Evolutionary conservation across 2,888 invertebrate species (phyloP).

Genomic region (Drosophila mercatorum): DNA sequence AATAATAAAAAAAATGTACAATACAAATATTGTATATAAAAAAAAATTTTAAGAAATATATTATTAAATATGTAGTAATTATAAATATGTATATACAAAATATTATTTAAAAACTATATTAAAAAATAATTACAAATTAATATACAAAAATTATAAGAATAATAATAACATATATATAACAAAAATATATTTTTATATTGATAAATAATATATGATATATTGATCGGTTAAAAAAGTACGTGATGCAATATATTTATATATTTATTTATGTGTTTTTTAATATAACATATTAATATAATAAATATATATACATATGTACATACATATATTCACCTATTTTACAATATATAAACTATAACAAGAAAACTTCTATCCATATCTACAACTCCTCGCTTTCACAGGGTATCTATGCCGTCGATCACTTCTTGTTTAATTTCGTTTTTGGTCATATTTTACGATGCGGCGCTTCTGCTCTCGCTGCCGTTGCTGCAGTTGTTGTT

Average conservation of each 20-base stretch:
- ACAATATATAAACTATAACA: too few species aligned
- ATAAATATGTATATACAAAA: neutral
- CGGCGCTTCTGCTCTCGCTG: slow-evolving; percentile 29
- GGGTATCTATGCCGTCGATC: slow-evolving; percentile 23
- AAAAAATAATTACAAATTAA: neutral
- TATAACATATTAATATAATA: too few species aligned
- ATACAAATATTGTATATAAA: neutral
- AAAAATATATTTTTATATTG: too few species aligned
- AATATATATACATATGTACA: too few species aligned
- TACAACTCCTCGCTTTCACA: neutral
- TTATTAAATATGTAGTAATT: neutral
- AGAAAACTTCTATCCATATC: too few species aligned
- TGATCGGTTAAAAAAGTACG: too few species aligned
- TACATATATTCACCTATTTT: too few species aligned
- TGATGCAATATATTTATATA: too few species aligned
- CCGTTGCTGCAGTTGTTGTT: slow-evolving; percentile 28
- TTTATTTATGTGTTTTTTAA: too few species aligned
- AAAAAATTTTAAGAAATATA: neutral
- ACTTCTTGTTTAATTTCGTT: neutral
- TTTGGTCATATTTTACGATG: slow-evolving; percentile 39
- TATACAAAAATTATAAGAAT: too few species aligned
- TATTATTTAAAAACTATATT: neutral
- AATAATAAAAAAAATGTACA: neutral
- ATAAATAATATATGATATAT: too few species aligned
- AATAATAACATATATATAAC: too few species aligned